Evolutionary conservation across 2,797 vertebrate species (phyloP), one percentile per base, ranked within the genome.

Genomic region (Kryptopterus vitreolus): DNA sequence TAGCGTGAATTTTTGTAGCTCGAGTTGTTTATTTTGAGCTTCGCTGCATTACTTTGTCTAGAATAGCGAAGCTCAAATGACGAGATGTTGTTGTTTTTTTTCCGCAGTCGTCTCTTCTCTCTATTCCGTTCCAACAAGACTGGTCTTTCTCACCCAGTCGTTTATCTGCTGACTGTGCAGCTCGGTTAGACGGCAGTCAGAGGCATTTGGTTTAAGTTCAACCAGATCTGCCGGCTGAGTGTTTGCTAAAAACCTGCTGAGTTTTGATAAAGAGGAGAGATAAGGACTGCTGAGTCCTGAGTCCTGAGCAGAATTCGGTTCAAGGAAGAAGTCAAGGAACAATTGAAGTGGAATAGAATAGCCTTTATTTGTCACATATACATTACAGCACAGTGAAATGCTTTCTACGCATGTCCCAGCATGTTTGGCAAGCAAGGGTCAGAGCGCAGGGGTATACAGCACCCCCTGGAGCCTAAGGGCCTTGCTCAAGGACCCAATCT

Each of bases 221-320:
- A 62, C 65, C 66, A 50, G 35, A 55, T 71, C 46, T n/a, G n/a
- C n/a, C n/a, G n/a, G n/a, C n/a, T n/a, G n/a, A n/a, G n/a, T n/a
- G n/a, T n/a, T n/a, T n/a, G n/a, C n/a, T n/a, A n/a, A n/a, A n/a
- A n/a, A 3, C 38, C 20, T 11, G 22, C 29, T 33, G 33, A 33
- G 29, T 75, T 71, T 3, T 58, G 59, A n/a, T 59, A 1, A 77
- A 22, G 65, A 80, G n/a, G n/a, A n/a, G n/a, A n/a, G n/a, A n/a
- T n/a, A n/a, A n/a, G n/a, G n/a, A 72, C 48, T 76, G 55, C 72
- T 59, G 31, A 65, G 63, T 46, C 69, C 75, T 55, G 29, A 73
- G 53, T 43, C 68, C 22, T 46, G 53, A 53, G 33, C 35, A 72
- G n/a, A 38, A 26, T 38, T 43, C 31, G 10, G 52, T 57, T 57